These are phyloP conservation scores for Nematopogon swammerdamellus DNA, from an alignment of 2,888 invertebrate genomes.

Conservation along the genomic window DNA sequence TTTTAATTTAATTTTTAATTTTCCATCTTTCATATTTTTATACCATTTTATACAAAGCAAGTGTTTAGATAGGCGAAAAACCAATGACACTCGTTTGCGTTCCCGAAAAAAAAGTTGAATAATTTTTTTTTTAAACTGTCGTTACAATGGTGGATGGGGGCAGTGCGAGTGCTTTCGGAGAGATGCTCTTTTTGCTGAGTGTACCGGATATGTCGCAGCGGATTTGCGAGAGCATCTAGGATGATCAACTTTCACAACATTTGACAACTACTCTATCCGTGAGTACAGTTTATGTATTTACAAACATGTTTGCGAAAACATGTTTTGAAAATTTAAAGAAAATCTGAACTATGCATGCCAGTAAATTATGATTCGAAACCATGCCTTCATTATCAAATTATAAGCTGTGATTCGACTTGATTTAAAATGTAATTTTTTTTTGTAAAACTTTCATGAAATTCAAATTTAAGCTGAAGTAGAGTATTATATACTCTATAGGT, in stretches of 20 bases:
- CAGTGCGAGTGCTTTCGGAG: slow-evolving; percentile 24
- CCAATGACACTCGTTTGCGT: slow-evolving; percentile 13
- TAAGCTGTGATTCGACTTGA: too few species aligned
- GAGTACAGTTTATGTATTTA: slow-evolving; percentile 20
- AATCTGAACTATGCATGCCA: too few species aligned
- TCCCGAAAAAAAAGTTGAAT: background rate
- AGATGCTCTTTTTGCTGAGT: slow-evolving; percentile 17
- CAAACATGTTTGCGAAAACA: too few species aligned
- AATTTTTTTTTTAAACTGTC: slow-evolving; percentile 30
- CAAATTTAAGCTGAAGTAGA: too few species aligned
- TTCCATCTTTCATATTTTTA: slow-evolving; percentile 44
- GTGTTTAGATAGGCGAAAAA: slow-evolving; percentile 47
- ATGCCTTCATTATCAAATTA: too few species aligned
- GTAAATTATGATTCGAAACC: too few species aligned
- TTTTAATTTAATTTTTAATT: slow-evolving; percentile 54
- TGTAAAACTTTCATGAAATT: too few species aligned
- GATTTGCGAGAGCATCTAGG: slow-evolving; percentile 22
- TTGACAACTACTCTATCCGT: slow-evolving; percentile 50
- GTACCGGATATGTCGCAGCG: slow-evolving; percentile 25
- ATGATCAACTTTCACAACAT: slow-evolving; percentile 49
- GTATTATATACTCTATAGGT: too few species aligned
- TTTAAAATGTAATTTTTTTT: too few species aligned
- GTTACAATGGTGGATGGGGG: slow-evolving; percentile 46
- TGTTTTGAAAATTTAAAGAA: too few species aligned
- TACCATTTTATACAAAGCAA: slow-evolving; percentile 53